These are phyloP conservation scores for Brachyhypopomus occidentalis DNA, from an alignment of 2,113 vertebrate species.

Conservation along the genomic window DNA sequence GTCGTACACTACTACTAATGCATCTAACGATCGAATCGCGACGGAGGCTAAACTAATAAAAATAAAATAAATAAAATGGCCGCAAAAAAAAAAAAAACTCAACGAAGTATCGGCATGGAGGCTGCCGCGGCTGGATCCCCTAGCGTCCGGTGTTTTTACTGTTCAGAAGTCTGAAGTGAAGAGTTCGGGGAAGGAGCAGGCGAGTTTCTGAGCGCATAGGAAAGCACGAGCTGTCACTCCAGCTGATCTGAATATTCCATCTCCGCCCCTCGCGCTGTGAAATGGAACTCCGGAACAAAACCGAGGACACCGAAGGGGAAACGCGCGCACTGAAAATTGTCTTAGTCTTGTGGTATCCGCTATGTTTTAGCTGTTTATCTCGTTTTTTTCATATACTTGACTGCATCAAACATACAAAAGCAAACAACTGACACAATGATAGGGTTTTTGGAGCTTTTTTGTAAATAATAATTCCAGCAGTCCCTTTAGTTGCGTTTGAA, in stretches of 20 bases:
- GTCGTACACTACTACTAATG: slow-evolving; percentile 60
- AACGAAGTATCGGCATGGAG: slow-evolving; percentile 80
- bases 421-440: too few relatives aligned
- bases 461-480: too few relatives aligned
- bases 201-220: slow-evolving; percentile 90
- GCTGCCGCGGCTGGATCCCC: slow-evolving; percentile 69
- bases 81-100: slow-evolving; percentile 69
- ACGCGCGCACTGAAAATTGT: not conserved
- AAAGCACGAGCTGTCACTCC: slow-evolving; percentile 88
- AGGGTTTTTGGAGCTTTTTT: too few relatives aligned
- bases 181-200: slow-evolving; percentile 88
- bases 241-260: slow-evolving; percentile 90
- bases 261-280: slow-evolving; percentile 80
- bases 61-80: slow-evolving; percentile 65
- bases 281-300: slow-evolving; percentile 68
- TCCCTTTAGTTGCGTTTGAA: too few relatives aligned
- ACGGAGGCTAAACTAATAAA: slow-evolving; percentile 57
- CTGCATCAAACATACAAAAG: too few relatives aligned
- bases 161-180: slow-evolving; percentile 80
- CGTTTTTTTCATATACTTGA: too few relatives aligned
- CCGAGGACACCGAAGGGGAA: not conserved
- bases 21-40: slow-evolving; percentile 66
- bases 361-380: too few relatives aligned
- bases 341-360: too few relatives aligned
- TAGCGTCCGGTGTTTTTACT: slow-evolving; percentile 83